These are phyloP conservation scores for Eupristina koningsbergeri DNA, from an alignment of 1,140 invertebrate genomes.

Conservation along the genomic window DNA sequence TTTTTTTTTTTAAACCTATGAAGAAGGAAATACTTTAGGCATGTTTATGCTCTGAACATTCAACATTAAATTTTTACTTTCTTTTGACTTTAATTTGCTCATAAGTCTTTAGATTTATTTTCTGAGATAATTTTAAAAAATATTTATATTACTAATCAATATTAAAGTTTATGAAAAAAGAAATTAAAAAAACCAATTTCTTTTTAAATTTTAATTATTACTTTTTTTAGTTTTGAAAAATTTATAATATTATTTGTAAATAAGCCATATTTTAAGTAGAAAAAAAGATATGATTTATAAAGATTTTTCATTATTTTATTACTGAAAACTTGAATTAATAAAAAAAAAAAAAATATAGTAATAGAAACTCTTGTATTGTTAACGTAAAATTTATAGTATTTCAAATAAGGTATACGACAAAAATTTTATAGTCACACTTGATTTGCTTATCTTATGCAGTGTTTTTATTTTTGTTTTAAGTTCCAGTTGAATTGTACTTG, in stretches of 20 bases:
- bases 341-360: not conserved
- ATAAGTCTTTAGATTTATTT: not conserved
- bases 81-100: not conserved
- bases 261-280: not conserved
- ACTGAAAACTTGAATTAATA: constrained; percentile 12
- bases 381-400: constrained; percentile 13
- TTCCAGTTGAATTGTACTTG: not conserved
- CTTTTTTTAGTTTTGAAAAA: not conserved
- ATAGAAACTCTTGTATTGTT: constrained; percentile 38
- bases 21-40: not conserved
- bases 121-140: not conserved
- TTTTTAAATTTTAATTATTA: not conserved
- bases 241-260: not conserved
- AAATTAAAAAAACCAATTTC: too few species aligned
- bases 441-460: constrained; percentile 37
- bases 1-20: not conserved
- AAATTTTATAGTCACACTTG: constrained; percentile 45
- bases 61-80: not conserved
- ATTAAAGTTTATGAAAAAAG: not conserved
- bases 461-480: constrained; percentile 27
- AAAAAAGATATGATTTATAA: not conserved
- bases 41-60: not conserved
- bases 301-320: constrained; percentile 3
- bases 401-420: constrained; percentile 37
- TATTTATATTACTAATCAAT: not conserved